Evolutionary conservation across 2,888 invertebrate species (phyloP).

Genomic region (Abrostola tripartita): DNA sequence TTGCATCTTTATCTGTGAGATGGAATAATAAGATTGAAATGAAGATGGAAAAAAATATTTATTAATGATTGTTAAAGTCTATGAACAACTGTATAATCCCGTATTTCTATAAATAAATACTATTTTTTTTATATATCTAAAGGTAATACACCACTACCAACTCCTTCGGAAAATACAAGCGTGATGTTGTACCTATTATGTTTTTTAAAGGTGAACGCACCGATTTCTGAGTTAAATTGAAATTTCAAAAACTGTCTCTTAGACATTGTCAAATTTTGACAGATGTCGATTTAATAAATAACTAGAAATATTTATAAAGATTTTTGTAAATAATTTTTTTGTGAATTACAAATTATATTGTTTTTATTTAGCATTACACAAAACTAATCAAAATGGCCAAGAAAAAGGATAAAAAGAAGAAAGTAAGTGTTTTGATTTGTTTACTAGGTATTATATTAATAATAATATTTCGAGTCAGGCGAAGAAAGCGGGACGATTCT

Average conservation of each 20-base stretch:
- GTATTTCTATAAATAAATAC: no score
- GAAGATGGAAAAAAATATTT: no score
- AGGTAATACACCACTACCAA: no score
- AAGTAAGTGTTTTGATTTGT: slow-evolving; percentile 40
- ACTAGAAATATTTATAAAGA: slow-evolving; percentile 1
- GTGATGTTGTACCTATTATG: no score
- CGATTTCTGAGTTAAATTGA: background rate
- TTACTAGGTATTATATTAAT: background rate
- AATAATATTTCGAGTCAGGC: no score
- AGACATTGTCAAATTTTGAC: background rate
- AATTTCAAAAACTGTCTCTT: background rate
- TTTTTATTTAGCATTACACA: background rate
- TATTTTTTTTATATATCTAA: no score
- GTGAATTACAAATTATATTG: background rate
- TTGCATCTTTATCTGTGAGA: no score
- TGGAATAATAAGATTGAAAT: no score
- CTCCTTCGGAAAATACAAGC: no score
- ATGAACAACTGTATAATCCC: no score
- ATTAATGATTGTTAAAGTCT: no score
- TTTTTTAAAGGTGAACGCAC: background rate
- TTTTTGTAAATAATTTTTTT: background rate
- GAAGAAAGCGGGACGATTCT: no score
- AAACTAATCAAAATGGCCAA: slow-evolving; percentile 61
- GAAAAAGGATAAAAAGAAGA: slow-evolving; percentile 64
- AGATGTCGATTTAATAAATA: background rate